Evolutionary conservation across 2,113 vertebrate species (phyloP), one percentile per base, ranked within the genome.

Genomic region (Anthoscopus minutus): DNA sequence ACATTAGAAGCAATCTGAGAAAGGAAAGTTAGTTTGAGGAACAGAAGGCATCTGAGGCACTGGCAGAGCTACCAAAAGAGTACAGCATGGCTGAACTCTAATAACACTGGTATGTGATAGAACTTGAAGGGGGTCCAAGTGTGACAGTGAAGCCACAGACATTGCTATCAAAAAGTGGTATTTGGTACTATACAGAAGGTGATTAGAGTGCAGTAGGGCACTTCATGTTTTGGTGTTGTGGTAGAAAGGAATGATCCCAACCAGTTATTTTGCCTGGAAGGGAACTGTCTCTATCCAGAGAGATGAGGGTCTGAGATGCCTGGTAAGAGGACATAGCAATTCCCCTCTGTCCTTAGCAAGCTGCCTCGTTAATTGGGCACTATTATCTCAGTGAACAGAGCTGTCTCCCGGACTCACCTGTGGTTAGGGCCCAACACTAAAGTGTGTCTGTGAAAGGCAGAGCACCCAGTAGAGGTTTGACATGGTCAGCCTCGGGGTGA

Each of bases 401-500:
- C 57, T 67, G 16, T 56, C 11, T 89, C 15, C 17, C 81, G 44
- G 15, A 15, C 24, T 87, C 56, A 40, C 8, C 27, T 50, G 18
- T 45, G 28, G 3, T 40, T 64, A 56, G 64, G 31, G 69, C 6
- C 7, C 28, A 76, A 17, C 19, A 24, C 23, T 22, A 19, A 56
- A 57, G 24, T 20, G 10, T 1, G 0, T 18, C 51, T 64, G 27
- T 37, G 62, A 53, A 87, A 87, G n/a, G 30, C 18, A 60, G 38
- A 81, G 10, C 8, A 40, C 19, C 16, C 62, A 35, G 9, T 0
- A 82, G 33, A 62, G 6, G 7, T 51, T 35, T 86, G n/a, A 50
- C 2, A 2, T 22, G 23, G 44, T 66, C 61, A 85, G 0, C 38
- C 23, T 61, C 42, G 37, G 11, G 23, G 8, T 2, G 0, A 37